Conservation (phyloP, 1,140 invertebrate species). For the Dendroctonus valens region DNA sequence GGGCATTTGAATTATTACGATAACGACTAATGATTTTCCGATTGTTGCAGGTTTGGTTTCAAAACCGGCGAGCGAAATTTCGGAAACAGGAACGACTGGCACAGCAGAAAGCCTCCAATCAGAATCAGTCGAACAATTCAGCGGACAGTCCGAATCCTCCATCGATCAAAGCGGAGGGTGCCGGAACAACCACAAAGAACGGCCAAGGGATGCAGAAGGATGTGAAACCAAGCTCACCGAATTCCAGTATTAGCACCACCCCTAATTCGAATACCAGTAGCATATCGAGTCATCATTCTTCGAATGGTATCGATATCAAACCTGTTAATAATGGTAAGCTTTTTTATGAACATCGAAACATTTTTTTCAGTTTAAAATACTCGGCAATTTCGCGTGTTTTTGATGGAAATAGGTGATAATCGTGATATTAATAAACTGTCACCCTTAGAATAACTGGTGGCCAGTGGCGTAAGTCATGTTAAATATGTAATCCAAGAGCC, state of each 20-base stretch:
- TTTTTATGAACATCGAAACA: too few species aligned
- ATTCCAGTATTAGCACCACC: conserved; percentile 51
- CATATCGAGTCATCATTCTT: conserved; percentile 50
- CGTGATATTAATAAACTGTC: too few species aligned
- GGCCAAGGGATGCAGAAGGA: conserved; percentile 42
- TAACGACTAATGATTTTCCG: neutral
- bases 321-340: conserved; percentile 49
- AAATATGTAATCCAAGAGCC: too few species aligned
- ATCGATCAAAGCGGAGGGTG: conserved; percentile 46
- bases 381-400: too few species aligned
- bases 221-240: conserved; percentile 52
- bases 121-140: conserved; percentile 38
- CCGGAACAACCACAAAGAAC: conserved; percentile 37
- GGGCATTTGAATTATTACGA: neutral
- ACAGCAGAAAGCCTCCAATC: conserved; percentile 67
- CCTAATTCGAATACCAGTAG: conserved; percentile 51
- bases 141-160: conserved; percentile 38
- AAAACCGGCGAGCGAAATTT: conserved; percentile 89
- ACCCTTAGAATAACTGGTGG: too few species aligned
- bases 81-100: conserved; percentile 86
- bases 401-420: too few species aligned
- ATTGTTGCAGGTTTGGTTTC: conserved; percentile 86
- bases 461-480: too few species aligned
- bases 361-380: too few species aligned
- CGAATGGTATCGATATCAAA: conserved; percentile 50